These are phyloP conservation scores for Neogobius melanostomus DNA, from an alignment of 2,113 vertebrate species.

Conservation along the genomic window DNA sequence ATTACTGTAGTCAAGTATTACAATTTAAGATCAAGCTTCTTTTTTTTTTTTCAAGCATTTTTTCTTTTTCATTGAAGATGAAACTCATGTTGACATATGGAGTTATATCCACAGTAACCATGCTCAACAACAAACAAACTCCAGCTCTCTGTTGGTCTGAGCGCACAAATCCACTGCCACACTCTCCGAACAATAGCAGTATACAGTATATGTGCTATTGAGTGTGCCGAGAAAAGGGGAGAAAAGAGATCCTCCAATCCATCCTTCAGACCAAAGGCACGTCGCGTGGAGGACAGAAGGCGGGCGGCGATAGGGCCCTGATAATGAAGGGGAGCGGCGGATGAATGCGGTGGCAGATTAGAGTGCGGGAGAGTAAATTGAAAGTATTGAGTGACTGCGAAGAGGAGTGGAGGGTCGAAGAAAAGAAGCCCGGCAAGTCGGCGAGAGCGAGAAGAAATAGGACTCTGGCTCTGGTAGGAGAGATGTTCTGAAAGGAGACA, in stretches of 20 bases:
- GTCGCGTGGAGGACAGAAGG: slow-evolving; percentile 57
- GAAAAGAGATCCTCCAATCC: slow-evolving; percentile 49
- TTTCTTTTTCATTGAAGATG: not conserved
- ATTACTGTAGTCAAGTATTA: too few relatives aligned
- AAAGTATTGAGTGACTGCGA: slow-evolving; percentile 66
- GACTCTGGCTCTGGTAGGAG: slow-evolving; percentile 14
- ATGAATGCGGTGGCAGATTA: slow-evolving; percentile 70
- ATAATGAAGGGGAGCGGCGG: slow-evolving; percentile 53
- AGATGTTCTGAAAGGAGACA: slow-evolving; percentile 26
- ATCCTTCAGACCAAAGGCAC: slow-evolving; percentile 54
- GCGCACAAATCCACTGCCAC: not conserved
- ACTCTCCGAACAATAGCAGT: slow-evolving; percentile 16
- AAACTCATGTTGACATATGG: not conserved
- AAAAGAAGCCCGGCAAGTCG: slow-evolving; percentile 43
- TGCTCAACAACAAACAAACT: not conserved
- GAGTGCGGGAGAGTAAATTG: slow-evolving; percentile 68
- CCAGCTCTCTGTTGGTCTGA: not conserved
- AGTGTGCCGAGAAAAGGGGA: slow-evolving; percentile 28
- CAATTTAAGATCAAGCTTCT: too few relatives aligned
- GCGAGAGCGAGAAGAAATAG: slow-evolving; percentile 37
- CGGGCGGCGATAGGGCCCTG: slow-evolving; percentile 48
- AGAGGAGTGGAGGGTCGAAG: slow-evolving; percentile 43
- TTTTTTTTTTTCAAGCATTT: not conserved
- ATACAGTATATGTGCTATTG: slow-evolving; percentile 28
- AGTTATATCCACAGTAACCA: not conserved